Evolutionary conservation across 1,140 invertebrate genomes (phyloP), one percentile per base, ranked within the genome.

Genomic region (Polypedilum vanderplanki): DNA sequence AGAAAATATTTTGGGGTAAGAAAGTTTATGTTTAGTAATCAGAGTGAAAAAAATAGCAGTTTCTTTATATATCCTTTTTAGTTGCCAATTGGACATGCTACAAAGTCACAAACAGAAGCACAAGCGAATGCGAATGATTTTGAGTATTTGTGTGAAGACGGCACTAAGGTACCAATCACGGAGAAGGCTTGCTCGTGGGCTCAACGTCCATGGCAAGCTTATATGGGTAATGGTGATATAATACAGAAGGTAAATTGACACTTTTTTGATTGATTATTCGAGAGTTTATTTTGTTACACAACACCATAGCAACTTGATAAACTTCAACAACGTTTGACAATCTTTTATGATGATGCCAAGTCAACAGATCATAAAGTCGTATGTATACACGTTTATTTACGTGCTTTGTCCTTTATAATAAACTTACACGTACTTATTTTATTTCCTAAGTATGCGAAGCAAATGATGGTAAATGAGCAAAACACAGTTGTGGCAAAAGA

Each of bases 131-230:
- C 89, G 0, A 84, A 84, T 15, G 83, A 90, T 1, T 92, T 85
- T 79, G 85, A 87, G 76, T 91, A 95, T 78, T 85, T 97, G 41
- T 97, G 94, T 80, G 90, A 89, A 33, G 92, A 96, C 81, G 94
- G 93, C 1, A 88, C 85, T 0, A 88, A 90, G 76, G 85, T 87
- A 1, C 86, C 90, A 0, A 81, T 93, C 1, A 87, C 85, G 0
- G 87, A 86, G 15, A 87, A 88, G 20, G 87, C 90, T 7, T 93
- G 91, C 78, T 87, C 87, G 0, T 93, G 91, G 91, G 91, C 91
- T 0, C 89, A 90, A 0, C 85, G 90, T 74, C 91, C 91, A n/a
- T 93, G 91, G 91, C 90, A 88, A 78, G 90, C 90, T 3, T 87
- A 89, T 77, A 84, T 93, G 77, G 87, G 87, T 4, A 90, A 91